These are phyloP conservation scores for Phenganax marumi DNA, from an alignment of 92 coral and sea anemone genomes.

Conservation along the genomic window DNA sequence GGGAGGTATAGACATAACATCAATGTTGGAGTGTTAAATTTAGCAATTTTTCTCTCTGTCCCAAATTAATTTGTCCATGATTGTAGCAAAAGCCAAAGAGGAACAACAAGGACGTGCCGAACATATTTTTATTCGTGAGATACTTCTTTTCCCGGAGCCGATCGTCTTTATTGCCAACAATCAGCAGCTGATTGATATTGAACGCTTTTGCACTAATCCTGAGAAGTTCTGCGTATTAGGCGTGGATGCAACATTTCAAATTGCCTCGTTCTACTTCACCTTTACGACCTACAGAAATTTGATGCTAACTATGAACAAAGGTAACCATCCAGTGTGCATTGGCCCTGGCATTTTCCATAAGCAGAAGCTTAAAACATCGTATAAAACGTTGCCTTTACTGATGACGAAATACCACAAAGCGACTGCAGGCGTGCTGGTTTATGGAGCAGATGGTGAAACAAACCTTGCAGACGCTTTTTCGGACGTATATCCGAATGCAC, in stretches of 20 bases:
- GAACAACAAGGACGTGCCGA: constrained; percentile 44
- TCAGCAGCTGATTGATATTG: constrained; percentile 52
- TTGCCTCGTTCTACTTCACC: constrained; percentile 42
- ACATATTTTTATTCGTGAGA: constrained; percentile 51
- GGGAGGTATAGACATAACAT: too few species aligned
- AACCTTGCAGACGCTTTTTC: background rate
- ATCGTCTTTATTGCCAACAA: constrained; percentile 49
- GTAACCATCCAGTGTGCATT: constrained; percentile 47
- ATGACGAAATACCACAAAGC: constrained; percentile 45
- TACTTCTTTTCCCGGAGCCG: constrained; percentile 54
- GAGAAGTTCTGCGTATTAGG: constrained; percentile 53
- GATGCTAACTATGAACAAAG: constrained; percentile 41
- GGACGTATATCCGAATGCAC: background rate
- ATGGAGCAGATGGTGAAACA: background rate
- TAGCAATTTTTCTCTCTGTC: too few species aligned
- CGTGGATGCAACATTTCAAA: constrained; percentile 54
- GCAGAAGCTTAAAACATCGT: constrained; percentile 38
- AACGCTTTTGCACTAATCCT: constrained; percentile 59
- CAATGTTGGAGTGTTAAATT: too few species aligned
- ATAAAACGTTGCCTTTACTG: constrained; percentile 1
- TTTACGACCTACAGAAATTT: constrained; percentile 51
- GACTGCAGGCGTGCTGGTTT: constrained; percentile 45
- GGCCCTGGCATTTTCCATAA: constrained; percentile 55
- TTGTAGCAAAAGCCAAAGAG: constrained; percentile 46
- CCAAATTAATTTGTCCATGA: too few species aligned